phyloP scores from a whole-genome alignment of 2,797 vertebrate species.

The Balearica regulorum region DNA sequence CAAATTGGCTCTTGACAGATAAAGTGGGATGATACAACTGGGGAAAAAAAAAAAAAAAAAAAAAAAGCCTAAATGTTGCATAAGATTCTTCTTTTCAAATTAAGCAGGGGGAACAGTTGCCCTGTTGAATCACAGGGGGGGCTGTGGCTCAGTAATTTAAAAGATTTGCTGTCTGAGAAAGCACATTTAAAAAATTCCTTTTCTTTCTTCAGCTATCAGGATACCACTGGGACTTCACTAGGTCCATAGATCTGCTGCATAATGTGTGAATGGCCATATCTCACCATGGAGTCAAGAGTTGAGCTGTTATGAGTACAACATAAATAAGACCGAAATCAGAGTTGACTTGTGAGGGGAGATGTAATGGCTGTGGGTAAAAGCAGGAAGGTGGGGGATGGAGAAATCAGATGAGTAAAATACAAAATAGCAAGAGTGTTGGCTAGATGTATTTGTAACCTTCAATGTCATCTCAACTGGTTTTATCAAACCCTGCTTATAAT shows the following conservation, averaged over 20 bases:
- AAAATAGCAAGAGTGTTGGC: neutral
- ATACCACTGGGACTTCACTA: neutral
- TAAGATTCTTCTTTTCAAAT: neutral
- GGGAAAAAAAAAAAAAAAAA: neutral
- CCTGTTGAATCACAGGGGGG: neutral
- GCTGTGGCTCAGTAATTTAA: neutral
- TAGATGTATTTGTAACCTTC: neutral
- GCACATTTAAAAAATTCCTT: neutral
- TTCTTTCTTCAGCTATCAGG: constrained; percentile 23
- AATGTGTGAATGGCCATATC: constrained; percentile 19
- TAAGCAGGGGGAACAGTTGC: neutral
- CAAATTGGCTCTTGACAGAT: neutral
- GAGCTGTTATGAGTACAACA: neutral
- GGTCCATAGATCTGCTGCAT: neutral
- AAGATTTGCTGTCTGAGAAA: constrained; percentile 36
- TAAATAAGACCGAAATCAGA: neutral
- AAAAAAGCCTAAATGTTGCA: neutral
- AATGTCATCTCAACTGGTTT: neutral
- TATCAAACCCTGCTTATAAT: neutral
- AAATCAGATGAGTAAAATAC: neutral
- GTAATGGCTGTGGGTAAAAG: neutral
- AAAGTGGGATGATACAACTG: neutral
- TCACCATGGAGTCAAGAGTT: constrained; percentile 36
- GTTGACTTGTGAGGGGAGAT: neutral
- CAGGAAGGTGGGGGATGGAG: neutral